phyloP scores from a whole-genome alignment of 2,113 vertebrate genomes.

The Monopterus albus region DNA sequence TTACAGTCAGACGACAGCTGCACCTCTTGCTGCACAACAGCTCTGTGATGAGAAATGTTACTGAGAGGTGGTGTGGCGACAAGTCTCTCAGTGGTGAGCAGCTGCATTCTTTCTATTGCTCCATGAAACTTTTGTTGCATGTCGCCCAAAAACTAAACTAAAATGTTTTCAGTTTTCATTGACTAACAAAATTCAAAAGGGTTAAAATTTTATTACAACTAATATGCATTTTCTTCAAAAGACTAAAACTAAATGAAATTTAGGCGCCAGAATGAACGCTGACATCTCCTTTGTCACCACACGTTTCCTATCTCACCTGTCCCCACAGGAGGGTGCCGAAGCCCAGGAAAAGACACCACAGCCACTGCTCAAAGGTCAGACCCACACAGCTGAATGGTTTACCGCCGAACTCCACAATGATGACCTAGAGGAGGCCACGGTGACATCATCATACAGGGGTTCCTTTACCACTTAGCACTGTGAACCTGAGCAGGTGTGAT shows the following conservation, averaged over 20 bases:
- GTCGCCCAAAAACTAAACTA: too few species aligned
- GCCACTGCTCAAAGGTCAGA: slow-evolving; percentile 92
- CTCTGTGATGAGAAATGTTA: background rate
- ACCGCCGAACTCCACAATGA: slow-evolving; percentile 97
- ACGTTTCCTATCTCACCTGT: slow-evolving; percentile 92
- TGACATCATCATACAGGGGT: background rate
- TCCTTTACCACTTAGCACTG: background rate
- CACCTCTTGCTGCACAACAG: background rate
- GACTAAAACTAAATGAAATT: too few species aligned
- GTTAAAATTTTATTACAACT: too few species aligned
- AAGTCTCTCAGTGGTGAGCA: background rate
- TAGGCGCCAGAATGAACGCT: too few species aligned
- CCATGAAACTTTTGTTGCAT: too few species aligned
- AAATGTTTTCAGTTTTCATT: too few species aligned
- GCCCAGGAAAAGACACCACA: slow-evolving; percentile 97
- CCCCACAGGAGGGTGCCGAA: slow-evolving; percentile 96
- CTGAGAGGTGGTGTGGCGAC: background rate
- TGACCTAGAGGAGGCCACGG: slow-evolving; percentile 78
- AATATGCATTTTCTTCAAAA: too few species aligned
- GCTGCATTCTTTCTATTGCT: too few species aligned
- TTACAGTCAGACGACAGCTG: slow-evolving; percentile 2
- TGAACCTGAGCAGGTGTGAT: background rate
- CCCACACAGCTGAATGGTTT: slow-evolving; percentile 96
- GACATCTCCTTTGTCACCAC: too few species aligned
- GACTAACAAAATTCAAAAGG: too few species aligned